Evolutionary conservation across 2,888 invertebrate species (phyloP).

Genomic region (Sclerodermus sp.): DNA sequence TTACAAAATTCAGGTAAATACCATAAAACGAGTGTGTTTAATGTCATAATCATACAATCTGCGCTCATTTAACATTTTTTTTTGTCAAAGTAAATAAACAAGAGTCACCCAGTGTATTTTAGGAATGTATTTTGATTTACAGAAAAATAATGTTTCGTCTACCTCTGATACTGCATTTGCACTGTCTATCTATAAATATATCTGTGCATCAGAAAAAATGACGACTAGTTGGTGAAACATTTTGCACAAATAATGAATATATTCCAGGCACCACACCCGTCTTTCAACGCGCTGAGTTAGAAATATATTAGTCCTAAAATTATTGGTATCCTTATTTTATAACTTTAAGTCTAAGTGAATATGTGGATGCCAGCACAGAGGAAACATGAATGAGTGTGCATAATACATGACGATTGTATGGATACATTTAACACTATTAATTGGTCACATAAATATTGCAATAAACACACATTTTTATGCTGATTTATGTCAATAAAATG

Average conservation of each 20-base stretch:
- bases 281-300: constrained; percentile 34
- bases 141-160: constrained; percentile 36
- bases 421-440: constrained; percentile 18
- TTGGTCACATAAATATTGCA: constrained; percentile 20
- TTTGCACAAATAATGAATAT: constrained; percentile 18
- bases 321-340: constrained; percentile 31
- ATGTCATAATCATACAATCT: constrained; percentile 19
- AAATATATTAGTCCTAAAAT: constrained; percentile 47
- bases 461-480: constrained; percentile 28
- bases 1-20: constrained; percentile 17
- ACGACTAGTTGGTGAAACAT: constrained; percentile 23
- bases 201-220: constrained; percentile 29
- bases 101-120: constrained; percentile 29
- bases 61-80: constrained; percentile 14
- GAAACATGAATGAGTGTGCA: constrained; percentile 12
- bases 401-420: constrained; percentile 5
- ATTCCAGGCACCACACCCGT: constrained; percentile 28
- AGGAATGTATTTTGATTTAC: constrained; percentile 47
- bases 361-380: constrained; percentile 23
- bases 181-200: constrained; percentile 18
- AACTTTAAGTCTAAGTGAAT: constrained; percentile 27
- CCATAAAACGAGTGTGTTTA: constrained; percentile 15
- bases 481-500: constrained; percentile 26
- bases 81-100: constrained; percentile 5
- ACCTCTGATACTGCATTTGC: constrained; percentile 19